Evolutionary conservation across 92 coral and sea anemone species (phyloP).

Genomic region (Parazoanthus atlanticus): DNA sequence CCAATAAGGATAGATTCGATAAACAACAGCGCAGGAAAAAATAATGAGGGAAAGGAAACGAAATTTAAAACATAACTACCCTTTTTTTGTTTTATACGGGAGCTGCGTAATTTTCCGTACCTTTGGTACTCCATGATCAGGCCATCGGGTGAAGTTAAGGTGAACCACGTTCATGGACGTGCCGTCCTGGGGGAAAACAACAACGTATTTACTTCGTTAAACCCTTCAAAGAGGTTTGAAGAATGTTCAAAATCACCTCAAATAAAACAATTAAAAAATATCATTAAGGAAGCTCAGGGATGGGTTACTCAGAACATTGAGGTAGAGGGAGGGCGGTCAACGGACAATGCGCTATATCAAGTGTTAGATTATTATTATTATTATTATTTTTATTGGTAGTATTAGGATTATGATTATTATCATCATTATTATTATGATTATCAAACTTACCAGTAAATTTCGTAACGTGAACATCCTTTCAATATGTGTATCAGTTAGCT

Average conservation of each 20-base stretch:
- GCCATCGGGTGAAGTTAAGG: constrained; percentile 84
- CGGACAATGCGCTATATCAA: too few species aligned
- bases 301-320: background rate
- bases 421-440: too few species aligned
- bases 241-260: background rate
- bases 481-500: constrained; percentile 60
- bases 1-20: too few species aligned
- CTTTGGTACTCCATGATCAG: constrained; percentile 98
- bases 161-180: constrained; percentile 73
- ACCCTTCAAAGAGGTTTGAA: background rate
- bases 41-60: too few species aligned
- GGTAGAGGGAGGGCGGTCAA: too few species aligned
- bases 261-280: too few species aligned
- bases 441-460: constrained; percentile 62
- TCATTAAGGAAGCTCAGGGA: background rate
- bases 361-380: too few species aligned
- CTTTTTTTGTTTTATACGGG: background rate
- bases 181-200: constrained; percentile 64
- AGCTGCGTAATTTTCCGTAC: constrained; percentile 41
- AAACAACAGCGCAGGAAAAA: too few species aligned
- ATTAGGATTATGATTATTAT: too few species aligned
- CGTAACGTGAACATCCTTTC: constrained; percentile 71
- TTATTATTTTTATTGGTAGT: too few species aligned
- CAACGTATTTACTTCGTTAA: background rate
- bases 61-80: too few species aligned